These are phyloP conservation scores for Colletes collaris DNA, from an alignment of 2,888 invertebrate species.

Conservation along the genomic window DNA sequence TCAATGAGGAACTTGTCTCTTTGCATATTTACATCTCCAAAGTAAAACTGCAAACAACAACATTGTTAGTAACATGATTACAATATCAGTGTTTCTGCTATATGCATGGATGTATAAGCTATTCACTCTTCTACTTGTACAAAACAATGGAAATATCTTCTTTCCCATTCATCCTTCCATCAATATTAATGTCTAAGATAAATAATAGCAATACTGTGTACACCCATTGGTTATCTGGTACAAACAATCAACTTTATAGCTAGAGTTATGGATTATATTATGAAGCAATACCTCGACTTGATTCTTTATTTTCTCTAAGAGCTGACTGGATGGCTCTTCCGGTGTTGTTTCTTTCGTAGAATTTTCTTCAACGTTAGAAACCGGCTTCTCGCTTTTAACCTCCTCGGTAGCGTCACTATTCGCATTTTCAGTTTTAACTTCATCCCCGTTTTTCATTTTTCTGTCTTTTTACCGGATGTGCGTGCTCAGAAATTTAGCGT, in stretches of 20 bases:
- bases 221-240: too few species aligned
- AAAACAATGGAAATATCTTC: too few species aligned
- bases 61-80: not conserved
- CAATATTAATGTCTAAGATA: too few species aligned
- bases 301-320: slow-evolving; percentile 72
- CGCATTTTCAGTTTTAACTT: slow-evolving; percentile 47
- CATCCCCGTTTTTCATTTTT: slow-evolving; percentile 72
- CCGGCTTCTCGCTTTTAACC: slow-evolving; percentile 62
- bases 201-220: too few species aligned
- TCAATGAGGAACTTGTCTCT: slow-evolving; percentile 97
- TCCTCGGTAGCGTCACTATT: slow-evolving; percentile 44
- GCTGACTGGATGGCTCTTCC: slow-evolving; percentile 63
- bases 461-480: not conserved
- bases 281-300: slow-evolving; percentile 75
- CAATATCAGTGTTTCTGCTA: not conserved
- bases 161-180: too few species aligned
- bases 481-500: not conserved
- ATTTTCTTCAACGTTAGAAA: slow-evolving; percentile 16
- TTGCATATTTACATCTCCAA: slow-evolving; percentile 96
- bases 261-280: too few species aligned
- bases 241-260: too few species aligned
- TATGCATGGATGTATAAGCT: not conserved
- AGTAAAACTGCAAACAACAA: slow-evolving; percentile 86
- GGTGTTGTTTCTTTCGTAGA: slow-evolving; percentile 17
- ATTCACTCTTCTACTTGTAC: too few species aligned